A percentile compares a stretch with the other conserved stretches of the same genome.
phyloP scores from a whole-genome alignment of 1,140 invertebrate genomes.

The Philopotamus ludificatus region DNA sequence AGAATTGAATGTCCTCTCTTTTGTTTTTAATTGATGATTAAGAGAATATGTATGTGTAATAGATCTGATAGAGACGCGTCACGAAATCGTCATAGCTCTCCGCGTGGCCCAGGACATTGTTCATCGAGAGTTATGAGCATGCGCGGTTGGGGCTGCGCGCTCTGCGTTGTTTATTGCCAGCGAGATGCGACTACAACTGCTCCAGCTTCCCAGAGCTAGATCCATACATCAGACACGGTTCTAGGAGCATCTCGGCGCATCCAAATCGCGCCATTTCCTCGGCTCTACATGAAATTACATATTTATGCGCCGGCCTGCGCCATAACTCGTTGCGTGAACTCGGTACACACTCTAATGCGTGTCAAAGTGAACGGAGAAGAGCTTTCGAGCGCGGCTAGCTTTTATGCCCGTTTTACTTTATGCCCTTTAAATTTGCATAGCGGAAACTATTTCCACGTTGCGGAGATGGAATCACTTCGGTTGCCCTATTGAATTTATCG shows the following conservation, averaged over 20 bases:
- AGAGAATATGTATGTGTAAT: too few relatives aligned
- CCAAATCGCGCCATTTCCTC: conserved; percentile 19
- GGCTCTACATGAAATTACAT: conserved; percentile 27
- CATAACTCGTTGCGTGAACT: conserved; percentile 8
- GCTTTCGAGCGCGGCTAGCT: neutral
- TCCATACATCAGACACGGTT: neutral
- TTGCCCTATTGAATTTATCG: neutral
- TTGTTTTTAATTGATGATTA: too few relatives aligned
- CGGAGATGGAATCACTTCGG: too few relatives aligned
- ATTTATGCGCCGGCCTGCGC: conserved; percentile 18
- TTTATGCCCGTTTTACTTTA: neutral
- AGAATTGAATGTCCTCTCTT: too few relatives aligned
- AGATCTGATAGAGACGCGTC: too few relatives aligned
- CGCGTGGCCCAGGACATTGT: too few relatives aligned
- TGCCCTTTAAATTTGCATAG: too few relatives aligned
- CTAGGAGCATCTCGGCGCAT: conserved; percentile 16
- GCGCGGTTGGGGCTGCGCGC: too few relatives aligned
- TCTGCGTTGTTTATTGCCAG: conserved; percentile 7
- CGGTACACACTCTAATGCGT: conserved; percentile 6
- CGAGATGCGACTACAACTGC: conserved; percentile 1
- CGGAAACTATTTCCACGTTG: too few relatives aligned
- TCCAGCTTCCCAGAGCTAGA: conserved; percentile 10
- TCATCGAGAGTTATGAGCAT: neutral
- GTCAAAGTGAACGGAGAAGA: neutral
- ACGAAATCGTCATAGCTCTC: too few relatives aligned